Percentiles rank a stretch among this genome's conserved stretches.
Evolutionary conservation across 2,797 vertebrate genomes (phyloP).

Genomic region (Meda fulgida): DNA sequence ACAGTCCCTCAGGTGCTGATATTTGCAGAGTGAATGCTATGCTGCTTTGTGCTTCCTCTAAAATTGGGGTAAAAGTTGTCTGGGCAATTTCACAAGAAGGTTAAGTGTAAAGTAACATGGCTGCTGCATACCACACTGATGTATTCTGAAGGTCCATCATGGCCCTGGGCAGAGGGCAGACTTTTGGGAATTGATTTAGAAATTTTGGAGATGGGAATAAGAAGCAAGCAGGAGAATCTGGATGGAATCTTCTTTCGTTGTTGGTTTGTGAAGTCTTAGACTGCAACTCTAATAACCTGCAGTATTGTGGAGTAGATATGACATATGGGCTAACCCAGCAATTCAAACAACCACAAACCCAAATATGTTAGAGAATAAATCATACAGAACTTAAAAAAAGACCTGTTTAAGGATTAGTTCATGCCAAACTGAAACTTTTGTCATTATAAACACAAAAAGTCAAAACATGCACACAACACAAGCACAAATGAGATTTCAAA

Average conservation of each 20-base stretch:
- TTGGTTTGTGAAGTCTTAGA: conserved; percentile 20
- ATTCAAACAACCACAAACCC: conserved; percentile 9
- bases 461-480: background rate
- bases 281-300: background rate
- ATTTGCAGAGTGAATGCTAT: conserved; percentile 46
- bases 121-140: conserved; percentile 49
- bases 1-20: conserved; percentile 32
- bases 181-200: conserved; percentile 52
- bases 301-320: background rate
- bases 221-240: conserved; percentile 30
- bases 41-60: conserved; percentile 21
- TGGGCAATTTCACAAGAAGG: conserved; percentile 27
- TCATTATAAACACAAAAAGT: background rate
- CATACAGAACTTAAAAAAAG: background rate
- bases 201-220: conserved; percentile 38
- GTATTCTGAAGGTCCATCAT: conserved; percentile 41
- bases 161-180: conserved; percentile 36
- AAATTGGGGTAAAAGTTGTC: conserved; percentile 32
- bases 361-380: conserved; percentile 8
- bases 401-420: background rate
- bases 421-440: background rate
- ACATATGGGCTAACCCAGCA: background rate
- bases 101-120: conserved; percentile 50
- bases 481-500: background rate
- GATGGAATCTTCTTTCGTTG: conserved; percentile 23